These are phyloP conservation scores for Miltochrista miniata DNA, from an alignment of 2,888 invertebrate genomes.

Conservation along the genomic window DNA sequence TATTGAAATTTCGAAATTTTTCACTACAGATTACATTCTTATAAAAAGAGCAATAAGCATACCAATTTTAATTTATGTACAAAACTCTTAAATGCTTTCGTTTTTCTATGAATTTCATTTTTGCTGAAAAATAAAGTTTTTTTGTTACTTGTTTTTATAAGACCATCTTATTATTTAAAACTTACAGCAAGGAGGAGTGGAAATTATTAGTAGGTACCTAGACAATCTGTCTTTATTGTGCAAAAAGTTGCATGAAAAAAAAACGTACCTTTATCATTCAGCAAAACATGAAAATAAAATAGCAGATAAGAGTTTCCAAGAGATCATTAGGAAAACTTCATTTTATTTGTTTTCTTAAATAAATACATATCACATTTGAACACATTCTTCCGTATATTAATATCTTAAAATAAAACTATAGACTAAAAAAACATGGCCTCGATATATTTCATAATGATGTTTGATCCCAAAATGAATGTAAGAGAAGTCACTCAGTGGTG, in stretches of 20 bases:
- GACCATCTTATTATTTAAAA: no score
- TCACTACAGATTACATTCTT: slow-evolving; percentile 63
- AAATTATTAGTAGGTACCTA: no score
- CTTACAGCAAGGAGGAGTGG: no score
- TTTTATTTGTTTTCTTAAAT: slow-evolving; percentile 70
- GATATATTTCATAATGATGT: no score
- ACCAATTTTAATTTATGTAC: slow-evolving; percentile 82
- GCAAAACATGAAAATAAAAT: slow-evolving; percentile 39
- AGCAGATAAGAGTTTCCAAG: slow-evolving; percentile 79
- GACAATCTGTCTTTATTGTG: no score
- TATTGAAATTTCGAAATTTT: slow-evolving; percentile 69
- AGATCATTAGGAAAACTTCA: slow-evolving; percentile 83
- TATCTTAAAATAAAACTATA: slow-evolving; percentile 50
- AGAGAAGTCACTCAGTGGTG: no score
- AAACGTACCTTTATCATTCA: slow-evolving; percentile 5
- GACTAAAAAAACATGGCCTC: slow-evolving; percentile 14
- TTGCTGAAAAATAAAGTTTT: slow-evolving; percentile 33
- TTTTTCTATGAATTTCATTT: slow-evolving; percentile 32
- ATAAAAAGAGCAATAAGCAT: slow-evolving; percentile 67
- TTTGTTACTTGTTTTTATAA: background rate
- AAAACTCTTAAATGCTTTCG: slow-evolving; percentile 70
- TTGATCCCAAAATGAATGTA: slow-evolving; percentile 44
- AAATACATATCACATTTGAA: slow-evolving; percentile 83
- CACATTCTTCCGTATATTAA: slow-evolving; percentile 74
- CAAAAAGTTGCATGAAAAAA: no score